Evolutionary conservation across 2,113 vertebrate genomes (phyloP), one percentile per base, ranked within the genome.

Genomic region (Leptobrachium leishanense): DNA sequence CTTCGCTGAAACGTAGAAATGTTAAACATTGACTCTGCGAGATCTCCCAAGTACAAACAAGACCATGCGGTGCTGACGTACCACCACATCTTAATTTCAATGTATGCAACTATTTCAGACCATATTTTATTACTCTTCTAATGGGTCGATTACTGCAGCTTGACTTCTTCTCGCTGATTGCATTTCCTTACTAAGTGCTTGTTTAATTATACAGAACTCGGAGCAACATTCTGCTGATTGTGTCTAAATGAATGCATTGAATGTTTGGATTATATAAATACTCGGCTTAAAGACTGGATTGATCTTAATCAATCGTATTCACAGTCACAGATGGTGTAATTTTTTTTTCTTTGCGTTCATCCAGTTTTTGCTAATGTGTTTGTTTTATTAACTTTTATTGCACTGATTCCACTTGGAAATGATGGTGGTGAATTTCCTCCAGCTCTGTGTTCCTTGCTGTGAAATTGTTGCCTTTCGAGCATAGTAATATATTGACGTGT

Each of bases 141-240:
- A 55, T 43, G 41, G 12, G 31, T 68, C 43, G 8, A 40, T 50
- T 43, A 10, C 8, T n/a, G 64, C 77, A 55, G 70, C 64, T 59
- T 74, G 78, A 68, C 78, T 74, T 74, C 43, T 74, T 62, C 64
- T 42, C 46, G 71, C 46, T 80, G 78, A 80, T 80, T 80, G 71
- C 78, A 59, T 81, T 68, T 81, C 63, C 46, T 39, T n/a, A 7
- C 39, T 74, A 80, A 80, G 77, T 80, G 77, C 71, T 79, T 41
- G 71, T 68, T 66, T 81, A 81, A 81, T 81, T 81, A 81, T 68
- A 81, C 31, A 81, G 78, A 68, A 74, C 78, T 81, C 78, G 9
- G 71, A 74, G 73, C 73, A 68, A 68, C 64, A 68, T 46, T 73
- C 12, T 72, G 78, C 46, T 80, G 77, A 80, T 80, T 80, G 77